Conservation (phyloP, 2,888 invertebrate species). For the Diachrysia chrysitis region DNA sequence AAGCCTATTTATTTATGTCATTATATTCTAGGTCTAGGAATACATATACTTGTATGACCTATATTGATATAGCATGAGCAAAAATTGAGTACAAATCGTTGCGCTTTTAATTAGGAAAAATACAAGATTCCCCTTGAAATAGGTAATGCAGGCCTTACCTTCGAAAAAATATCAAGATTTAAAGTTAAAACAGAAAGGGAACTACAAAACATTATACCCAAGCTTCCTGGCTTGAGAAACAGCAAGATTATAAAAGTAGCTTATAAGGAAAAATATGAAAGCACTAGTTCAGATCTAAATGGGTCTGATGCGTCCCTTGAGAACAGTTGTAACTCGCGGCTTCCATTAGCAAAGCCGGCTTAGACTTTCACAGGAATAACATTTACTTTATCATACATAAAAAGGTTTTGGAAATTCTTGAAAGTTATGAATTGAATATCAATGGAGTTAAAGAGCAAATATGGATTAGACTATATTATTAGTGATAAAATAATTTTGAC, state of each 20-base stretch:
- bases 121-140: too few relatives aligned
- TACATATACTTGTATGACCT: background rate
- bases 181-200: background rate
- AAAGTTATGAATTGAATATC: background rate
- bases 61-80: too few relatives aligned
- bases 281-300: slow-evolving; percentile 6
- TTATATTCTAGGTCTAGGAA: too few relatives aligned
- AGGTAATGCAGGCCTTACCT: too few relatives aligned
- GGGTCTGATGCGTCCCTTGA: slow-evolving; percentile 1
- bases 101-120: too few relatives aligned
- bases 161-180: too few relatives aligned
- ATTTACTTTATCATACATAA: background rate
- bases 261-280: background rate
- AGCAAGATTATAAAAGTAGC: background rate
- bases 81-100: too few relatives aligned
- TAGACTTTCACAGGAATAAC: background rate
- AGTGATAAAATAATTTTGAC: too few relatives aligned
- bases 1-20: too few relatives aligned
- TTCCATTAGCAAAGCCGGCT: slow-evolving; percentile 5
- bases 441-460: background rate
- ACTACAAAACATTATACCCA: background rate
- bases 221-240: background rate
- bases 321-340: background rate
- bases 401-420: background rate
- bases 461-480: too few relatives aligned